Base-by-base conservation (phyloP, 2,888 invertebrate genomes). In the Nineta flava region DNA sequence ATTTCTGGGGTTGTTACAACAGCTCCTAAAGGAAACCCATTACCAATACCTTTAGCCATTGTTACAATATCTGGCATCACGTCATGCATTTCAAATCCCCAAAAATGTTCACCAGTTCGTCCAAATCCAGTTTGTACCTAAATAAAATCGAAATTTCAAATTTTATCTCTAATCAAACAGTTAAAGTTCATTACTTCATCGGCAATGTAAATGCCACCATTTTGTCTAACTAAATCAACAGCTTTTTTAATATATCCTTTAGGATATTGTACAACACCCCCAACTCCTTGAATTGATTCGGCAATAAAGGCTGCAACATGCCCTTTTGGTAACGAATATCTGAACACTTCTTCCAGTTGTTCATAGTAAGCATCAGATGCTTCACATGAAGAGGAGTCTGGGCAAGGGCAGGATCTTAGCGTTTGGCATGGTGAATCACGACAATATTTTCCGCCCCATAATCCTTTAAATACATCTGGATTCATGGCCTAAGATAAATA, bases 201-300 rank as follows among this genome's bases (percentile, higher is more conserved):
- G 4, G 91, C 77, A 51, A 99, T 81, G 60, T 83, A 90, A 2
- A 97, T 57, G 4, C 96, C 97, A 1, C 94, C 95, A 58, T 83
- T 77, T 44, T 79, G 72, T 55, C 82, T 80, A 1, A 96, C 77
- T 43, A 85, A 63, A 19, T 87, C 79, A 54, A 82, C 83, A 0
- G 90, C 91, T 59, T 79, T 79, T 61, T 81, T 84, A 12, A 97
- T 62, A 63, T 86, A 97, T 3, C 83, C 82, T 62, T 82, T 87
- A 0, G 97, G 92, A 62, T 79, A 96, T 65, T 97, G 97, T 0
- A 96, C 85, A 0, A 83, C 74, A 1, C 97, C 97, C 12, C 95
- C 95, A 7, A 94, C 87, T 13, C 97, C 97, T 70, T 95, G 96
- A 56, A 99, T 96, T 1, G 92, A 86, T 66, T 99, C 97, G 0